Percentiles rank a stretch among this genome's conserved stretches.
Evolutionary conservation across 30 jellyfish, hydroid and myxozoan species (phyloP).

Genomic region (Clytia hemisphaerica): DNA sequence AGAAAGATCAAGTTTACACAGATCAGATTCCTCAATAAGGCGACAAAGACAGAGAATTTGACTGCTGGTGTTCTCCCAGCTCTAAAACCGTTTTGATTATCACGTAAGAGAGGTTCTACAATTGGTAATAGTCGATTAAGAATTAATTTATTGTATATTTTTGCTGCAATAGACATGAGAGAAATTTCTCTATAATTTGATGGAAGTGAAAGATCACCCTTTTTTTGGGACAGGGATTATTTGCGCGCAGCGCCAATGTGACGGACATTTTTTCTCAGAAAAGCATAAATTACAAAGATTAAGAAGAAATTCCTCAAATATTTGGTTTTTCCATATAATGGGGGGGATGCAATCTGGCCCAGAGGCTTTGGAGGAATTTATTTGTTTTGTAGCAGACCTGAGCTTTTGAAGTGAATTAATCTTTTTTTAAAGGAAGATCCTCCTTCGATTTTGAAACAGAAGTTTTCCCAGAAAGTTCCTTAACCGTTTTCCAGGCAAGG

Average conservation of each 20-base stretch:
- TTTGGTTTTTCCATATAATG: too few relatives aligned
- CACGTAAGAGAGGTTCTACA: slow-evolving; percentile 27
- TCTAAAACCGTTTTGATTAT: slow-evolving; percentile 33
- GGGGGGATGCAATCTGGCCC: too few relatives aligned
- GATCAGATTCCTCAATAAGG: slow-evolving; percentile 12
- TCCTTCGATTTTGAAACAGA: too few relatives aligned
- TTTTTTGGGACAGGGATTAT: slow-evolving; percentile 8
- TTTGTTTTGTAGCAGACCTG: too few relatives aligned
- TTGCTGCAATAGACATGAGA: slow-evolving; percentile 21
- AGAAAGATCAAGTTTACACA: neutral
- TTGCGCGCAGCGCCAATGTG: neutral
- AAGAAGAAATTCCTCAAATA: too few relatives aligned
- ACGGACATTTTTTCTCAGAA: too few relatives aligned
- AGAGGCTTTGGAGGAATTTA: too few relatives aligned
- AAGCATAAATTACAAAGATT: too few relatives aligned
- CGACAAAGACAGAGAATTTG: slow-evolving; percentile 31
- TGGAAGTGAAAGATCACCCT: slow-evolving; percentile 14
- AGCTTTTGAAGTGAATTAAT: too few relatives aligned
- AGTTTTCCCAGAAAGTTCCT: too few relatives aligned
- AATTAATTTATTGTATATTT: slow-evolving; percentile 17
- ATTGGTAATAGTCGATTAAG: slow-evolving; percentile 26
- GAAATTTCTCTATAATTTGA: slow-evolving; percentile 29
- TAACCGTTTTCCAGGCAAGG: too few relatives aligned
- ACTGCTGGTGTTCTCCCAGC: slow-evolving; percentile 14
- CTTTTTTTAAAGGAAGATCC: too few relatives aligned